Conservation (phyloP, 92 coral and sea anemone genomes). For the Zoanthus gigantus region DNA sequence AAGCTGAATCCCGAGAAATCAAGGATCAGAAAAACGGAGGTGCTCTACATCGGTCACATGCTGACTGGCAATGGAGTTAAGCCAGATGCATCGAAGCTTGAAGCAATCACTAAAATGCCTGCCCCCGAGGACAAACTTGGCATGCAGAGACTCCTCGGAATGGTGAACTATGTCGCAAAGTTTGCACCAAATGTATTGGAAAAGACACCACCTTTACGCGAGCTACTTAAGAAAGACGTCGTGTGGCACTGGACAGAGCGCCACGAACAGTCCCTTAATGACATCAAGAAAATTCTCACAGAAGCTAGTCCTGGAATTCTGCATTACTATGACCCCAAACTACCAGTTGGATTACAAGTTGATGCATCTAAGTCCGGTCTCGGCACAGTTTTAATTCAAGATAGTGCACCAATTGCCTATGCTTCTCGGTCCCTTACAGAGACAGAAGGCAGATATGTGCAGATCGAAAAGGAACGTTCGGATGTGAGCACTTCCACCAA, state of each 20-base stretch:
- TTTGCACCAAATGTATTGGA: constrained; percentile 16
- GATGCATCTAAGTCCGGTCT: constrained; percentile 58
- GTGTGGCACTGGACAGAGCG: too few relatives aligned
- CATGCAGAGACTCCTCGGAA: constrained; percentile 6
- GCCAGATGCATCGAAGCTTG: too few relatives aligned
- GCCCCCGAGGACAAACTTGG: too few relatives aligned
- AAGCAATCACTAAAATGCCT: too few relatives aligned
- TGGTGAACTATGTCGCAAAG: constrained; percentile 13
- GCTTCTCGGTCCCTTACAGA: constrained; percentile 53
- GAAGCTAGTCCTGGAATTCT: constrained; percentile 44
- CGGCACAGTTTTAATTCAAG: constrained; percentile 23
- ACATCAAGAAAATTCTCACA: too few relatives aligned
- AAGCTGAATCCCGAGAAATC: too few relatives aligned
- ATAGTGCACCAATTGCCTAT: constrained; percentile 34
- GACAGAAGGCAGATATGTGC: constrained; percentile 40
- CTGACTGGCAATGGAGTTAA: too few relatives aligned
- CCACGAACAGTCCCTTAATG: too few relatives aligned
- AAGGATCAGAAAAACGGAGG: too few relatives aligned
- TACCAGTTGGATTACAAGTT: constrained; percentile 50
- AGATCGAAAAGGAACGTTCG: constrained; percentile 44
- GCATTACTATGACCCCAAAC: constrained; percentile 35
- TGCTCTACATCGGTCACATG: too few relatives aligned
- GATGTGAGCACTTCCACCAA: too few relatives aligned
- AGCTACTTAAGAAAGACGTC: too few relatives aligned
- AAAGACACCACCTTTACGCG: constrained; percentile 1